phyloP scores from a whole-genome alignment of 2,888 invertebrate genomes.

The Agrilus biguttatus region DNA sequence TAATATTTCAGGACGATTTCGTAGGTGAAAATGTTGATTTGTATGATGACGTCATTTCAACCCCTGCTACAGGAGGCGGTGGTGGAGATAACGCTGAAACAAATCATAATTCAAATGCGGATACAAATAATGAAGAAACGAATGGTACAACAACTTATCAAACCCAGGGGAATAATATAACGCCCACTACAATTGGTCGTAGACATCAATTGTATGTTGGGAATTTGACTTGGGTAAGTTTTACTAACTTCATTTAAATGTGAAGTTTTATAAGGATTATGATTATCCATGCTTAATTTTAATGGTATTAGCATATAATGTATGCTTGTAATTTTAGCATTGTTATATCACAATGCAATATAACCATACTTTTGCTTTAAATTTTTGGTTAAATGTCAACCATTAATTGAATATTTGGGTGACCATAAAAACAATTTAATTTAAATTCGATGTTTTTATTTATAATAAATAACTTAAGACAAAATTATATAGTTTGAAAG shows the following conservation, averaged over 20 bases:
- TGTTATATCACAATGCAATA: no score
- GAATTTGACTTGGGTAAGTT: slow-evolving; percentile 91
- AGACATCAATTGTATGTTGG: slow-evolving; percentile 92
- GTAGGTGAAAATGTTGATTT: slow-evolving; percentile 81
- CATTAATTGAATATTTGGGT: no score
- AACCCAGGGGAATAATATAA: slow-evolving; percentile 51
- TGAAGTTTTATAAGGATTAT: not conserved
- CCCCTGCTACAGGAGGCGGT: slow-evolving; percentile 47
- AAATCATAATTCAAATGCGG: slow-evolving; percentile 39
- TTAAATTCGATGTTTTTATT: no score
- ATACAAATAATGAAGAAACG: slow-evolving; percentile 48
- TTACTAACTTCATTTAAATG: not conserved
- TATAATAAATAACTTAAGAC: no score
- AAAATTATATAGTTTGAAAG: no score
- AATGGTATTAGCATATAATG: not conserved
- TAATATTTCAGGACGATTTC: slow-evolving; percentile 52
- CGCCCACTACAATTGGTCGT: slow-evolving; percentile 56
- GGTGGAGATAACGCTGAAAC: slow-evolving; percentile 44
- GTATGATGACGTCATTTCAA: slow-evolving; percentile 89
- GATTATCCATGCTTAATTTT: not conserved
- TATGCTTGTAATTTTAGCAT: no score
- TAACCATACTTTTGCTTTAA: no score
- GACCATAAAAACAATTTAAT: no score
- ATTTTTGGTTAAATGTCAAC: no score
- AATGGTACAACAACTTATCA: slow-evolving; percentile 57